Base-by-base conservation (phyloP, 2,888 invertebrate genomes). In the Drosophila histrio region DNA sequence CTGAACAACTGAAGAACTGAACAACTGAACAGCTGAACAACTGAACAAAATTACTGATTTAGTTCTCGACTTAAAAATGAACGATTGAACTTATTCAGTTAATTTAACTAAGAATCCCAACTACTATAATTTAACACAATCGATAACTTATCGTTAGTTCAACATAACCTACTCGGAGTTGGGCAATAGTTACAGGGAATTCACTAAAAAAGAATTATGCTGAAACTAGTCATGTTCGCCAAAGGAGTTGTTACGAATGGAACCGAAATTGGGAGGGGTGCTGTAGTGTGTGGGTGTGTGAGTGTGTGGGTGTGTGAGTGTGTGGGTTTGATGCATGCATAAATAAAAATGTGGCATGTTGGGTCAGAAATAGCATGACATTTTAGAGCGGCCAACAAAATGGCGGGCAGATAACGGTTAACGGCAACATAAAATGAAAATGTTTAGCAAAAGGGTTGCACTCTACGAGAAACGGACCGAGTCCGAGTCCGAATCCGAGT, bases 291-390 rank as follows among this genome's bases (percentile, higher is more conserved):
- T 4, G 47, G 7, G 13, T 2, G 19, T 5, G 6, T 0, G 8
- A 8, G 32, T 26, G 15, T 7, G 15, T 2, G 13, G 34, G 24
- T n/a, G 39, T 38, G 9, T 26, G 8, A n/a, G n/a, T n/a, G 7
- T 17, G 36, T 32, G 4, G 68, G 38, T 26, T 26, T 59, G 62
- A 43, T 52, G 72, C 77, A 77, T 82, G 83, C 88, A 86, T 84
- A 87, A 86, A 87, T 82, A 87, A 84, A 82, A 84, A 72, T 82
- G 88, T 80, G 88, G 87, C 83, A 82, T 83, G 80, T 85, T 84
- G 86, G 88, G 88, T 87, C 88, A 85, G 76, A 83, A 84, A 84
- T 84, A 87, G 84, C 86, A 79, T 86, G 88, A 79, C 88, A 82
- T 77, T 87, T 73, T 85, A 63, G 66, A 66, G 64, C 77, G 66